These are phyloP conservation scores for Notocelia uddmanniana DNA, from an alignment of 2,888 invertebrate species.

Conservation along the genomic window DNA sequence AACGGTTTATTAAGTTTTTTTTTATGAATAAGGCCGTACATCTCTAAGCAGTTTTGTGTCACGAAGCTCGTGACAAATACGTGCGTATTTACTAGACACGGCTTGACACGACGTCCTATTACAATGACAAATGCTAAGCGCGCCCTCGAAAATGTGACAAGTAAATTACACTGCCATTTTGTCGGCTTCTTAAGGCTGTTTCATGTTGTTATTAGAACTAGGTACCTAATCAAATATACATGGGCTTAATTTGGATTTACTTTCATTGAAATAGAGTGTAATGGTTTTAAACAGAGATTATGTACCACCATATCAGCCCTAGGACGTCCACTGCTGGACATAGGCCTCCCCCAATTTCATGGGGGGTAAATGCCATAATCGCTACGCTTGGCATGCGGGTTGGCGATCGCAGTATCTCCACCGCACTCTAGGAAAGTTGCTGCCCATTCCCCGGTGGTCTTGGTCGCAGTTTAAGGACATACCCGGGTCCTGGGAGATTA, in stretches of 20 bases:
- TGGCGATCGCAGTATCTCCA: no score
- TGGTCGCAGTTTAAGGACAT: no score
- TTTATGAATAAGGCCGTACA: neutral
- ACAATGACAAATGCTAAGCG: slow-evolving; percentile 35
- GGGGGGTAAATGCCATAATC: no score
- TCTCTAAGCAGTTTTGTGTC: neutral
- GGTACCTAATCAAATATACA: neutral
- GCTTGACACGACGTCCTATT: slow-evolving; percentile 24
- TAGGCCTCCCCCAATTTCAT: no score
- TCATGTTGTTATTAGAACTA: slow-evolving; percentile 8
- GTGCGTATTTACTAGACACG: slow-evolving; percentile 28
- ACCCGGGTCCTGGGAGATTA: no score
- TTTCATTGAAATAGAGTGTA: neutral
- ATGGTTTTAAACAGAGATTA: neutral
- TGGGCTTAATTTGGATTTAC: neutral
- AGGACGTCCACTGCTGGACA: no score
- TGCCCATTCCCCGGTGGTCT: no score
- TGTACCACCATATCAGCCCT: no score
- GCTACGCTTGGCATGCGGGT: no score
- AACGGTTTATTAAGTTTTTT: no score
- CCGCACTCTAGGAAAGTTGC: no score
- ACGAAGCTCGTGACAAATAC: slow-evolving; percentile 11
- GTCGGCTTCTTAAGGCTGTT: slow-evolving; percentile 27
- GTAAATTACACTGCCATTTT: slow-evolving; percentile 38
- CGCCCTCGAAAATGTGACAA: slow-evolving; percentile 30